These are phyloP conservation scores for Artibeus lituratus DNA, from an alignment of 2,797 vertebrate species.

Conservation along the genomic window DNA sequence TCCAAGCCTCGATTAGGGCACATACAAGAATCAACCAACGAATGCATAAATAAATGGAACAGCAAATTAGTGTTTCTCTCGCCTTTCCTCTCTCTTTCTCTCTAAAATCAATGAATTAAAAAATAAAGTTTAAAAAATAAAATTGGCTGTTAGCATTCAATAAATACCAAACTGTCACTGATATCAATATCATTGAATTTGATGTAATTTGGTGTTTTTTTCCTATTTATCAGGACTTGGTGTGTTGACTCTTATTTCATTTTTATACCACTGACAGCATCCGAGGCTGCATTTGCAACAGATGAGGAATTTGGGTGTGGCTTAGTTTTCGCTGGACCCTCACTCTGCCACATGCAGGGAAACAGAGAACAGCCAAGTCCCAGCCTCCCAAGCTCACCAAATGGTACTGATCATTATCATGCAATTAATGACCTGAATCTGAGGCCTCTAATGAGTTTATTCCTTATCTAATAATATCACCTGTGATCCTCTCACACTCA, in stretches of 20 bases:
- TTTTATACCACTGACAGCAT: background rate
- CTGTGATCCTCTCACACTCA: background rate
- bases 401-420: background rate
- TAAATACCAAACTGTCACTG: background rate
- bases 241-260: background rate
- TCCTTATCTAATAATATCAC: constrained; percentile 27
- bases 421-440: constrained; percentile 5
- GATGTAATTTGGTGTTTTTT: background rate
- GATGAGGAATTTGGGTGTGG: background rate
- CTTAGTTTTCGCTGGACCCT: background rate
- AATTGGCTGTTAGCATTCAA: background rate
- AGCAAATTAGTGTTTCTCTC: background rate
- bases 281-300: background rate
- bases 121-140: background rate
- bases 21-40: background rate
- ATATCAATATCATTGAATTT: background rate
- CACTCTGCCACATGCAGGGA: background rate
- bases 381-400: background rate
- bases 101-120: background rate
- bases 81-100: background rate
- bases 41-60: background rate
- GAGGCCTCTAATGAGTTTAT: background rate
- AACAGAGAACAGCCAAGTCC: background rate
- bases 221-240: background rate
- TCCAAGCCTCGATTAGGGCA: background rate